phyloP scores from a whole-genome alignment of 2,797 vertebrate species.

The Liparis tanakae region DNA sequence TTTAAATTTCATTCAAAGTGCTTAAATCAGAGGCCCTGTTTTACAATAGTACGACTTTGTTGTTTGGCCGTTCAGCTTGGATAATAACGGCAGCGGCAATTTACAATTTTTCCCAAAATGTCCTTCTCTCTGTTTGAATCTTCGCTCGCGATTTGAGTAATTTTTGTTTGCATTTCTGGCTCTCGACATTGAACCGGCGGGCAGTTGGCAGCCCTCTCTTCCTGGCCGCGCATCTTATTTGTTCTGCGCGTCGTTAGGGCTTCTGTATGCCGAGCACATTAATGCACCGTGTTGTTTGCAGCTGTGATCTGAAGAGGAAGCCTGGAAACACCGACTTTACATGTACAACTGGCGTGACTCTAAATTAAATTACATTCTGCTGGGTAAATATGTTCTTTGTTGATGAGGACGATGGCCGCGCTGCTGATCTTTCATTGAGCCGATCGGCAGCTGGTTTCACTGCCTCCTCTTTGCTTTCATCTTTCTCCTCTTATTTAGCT shows the following conservation, averaged over 20 bases:
- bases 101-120: not conserved
- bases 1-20: slow-evolving; percentile 1
- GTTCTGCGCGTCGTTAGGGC: not conserved
- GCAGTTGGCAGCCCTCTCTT: slow-evolving; percentile 24
- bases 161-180: slow-evolving; percentile 17
- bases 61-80: not conserved
- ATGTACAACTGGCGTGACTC: slow-evolving; percentile 2
- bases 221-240: slow-evolving; percentile 3
- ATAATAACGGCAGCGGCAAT: slow-evolving; percentile 6
- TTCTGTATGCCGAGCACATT: slow-evolving; percentile 5
- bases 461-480: not conserved
- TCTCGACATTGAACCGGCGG: slow-evolving; percentile 36
- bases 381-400: slow-evolving; percentile 21
- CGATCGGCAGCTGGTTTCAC: not conserved
- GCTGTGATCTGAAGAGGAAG: slow-evolving; percentile 26
- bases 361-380: slow-evolving; percentile 13
- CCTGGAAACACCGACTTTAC: slow-evolving; percentile 8
- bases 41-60: not conserved
- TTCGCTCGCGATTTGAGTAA: slow-evolving; percentile 13
- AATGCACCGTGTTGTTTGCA: slow-evolving; percentile 2
- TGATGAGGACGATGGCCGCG: slow-evolving; percentile 11
- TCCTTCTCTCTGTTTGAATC: not conserved
- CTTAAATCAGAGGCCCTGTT: not conserved
- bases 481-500: not conserved
- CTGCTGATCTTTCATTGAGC: not conserved